Evolutionary conservation across 2,113 vertebrate species (phyloP), one percentile per base, ranked within the genome.

Genomic region (Bubalus kerabau): DNA sequence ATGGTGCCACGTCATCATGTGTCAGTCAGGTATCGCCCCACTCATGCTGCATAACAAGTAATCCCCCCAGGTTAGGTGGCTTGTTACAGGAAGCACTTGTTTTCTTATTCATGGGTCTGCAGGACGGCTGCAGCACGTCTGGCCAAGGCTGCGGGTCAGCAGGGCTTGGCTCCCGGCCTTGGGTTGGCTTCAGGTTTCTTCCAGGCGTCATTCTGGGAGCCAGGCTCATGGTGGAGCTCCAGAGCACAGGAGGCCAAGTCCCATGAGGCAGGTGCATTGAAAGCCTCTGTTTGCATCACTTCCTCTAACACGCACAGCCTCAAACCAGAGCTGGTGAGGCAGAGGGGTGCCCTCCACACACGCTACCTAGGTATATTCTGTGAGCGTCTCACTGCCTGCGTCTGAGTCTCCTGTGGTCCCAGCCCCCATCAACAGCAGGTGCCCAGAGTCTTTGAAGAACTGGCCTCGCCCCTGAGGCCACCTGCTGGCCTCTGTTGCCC

Each of bases 231-330:
- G 76, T 0, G 19, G 32, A 26, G 43, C 52, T 26, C 57, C 40
- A n/a, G 62, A 36, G 54, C 46, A 16, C 46, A 17, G 14, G 46
- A 46, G 23, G n/a, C 62, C n/a, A 54, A 14, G 50, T 19, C 13
- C 71, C 36, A 30, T 6, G 24, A 10, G 0, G 12, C 59, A 48
- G 23, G 43, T 15, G 82, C 17, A 0, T 3, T 24, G 8, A 32
- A 10, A 32, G 52, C 52, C 46, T 67, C 92, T 85, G 64, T 32
- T 24, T 1, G 1, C 71, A 21, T 4, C 32, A 4, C 2, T 1
- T 2, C 26, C 40, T 50, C 71, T 59, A 8, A 15, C 30, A 32
- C 0, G 1, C 23, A 1, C 2, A 2, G 85, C 16, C 43, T 62
- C 48, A 36, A 12, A 60, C 36, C 32, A 5, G 3, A 28, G n/a